phyloP scores from a whole-genome alignment of 2,797 vertebrate genomes.

The Amphiprion clarkii region DNA sequence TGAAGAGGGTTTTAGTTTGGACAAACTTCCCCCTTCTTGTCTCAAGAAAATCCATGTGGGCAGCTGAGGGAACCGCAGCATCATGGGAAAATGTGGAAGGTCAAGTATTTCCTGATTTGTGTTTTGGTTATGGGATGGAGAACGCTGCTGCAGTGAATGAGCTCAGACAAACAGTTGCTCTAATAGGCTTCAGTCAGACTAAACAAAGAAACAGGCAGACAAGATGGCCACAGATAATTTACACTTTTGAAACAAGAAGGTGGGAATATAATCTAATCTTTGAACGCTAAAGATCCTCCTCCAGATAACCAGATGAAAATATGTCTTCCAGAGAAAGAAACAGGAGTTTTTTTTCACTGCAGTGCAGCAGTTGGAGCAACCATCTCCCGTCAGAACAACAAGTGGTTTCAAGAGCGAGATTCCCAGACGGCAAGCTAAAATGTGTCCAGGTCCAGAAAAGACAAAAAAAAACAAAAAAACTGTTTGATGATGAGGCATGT shows the following conservation, averaged over 20 bases:
- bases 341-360: not conserved
- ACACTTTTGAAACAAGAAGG: not conserved
- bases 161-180: not conserved
- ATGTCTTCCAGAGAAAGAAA: not conserved
- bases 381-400: slow-evolving; percentile 37
- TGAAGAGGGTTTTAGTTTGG: no score
- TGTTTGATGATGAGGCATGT: slow-evolving; percentile 16
- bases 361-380: not conserved
- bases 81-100: slow-evolving; percentile 62
- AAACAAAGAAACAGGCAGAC: slow-evolving; percentile 26
- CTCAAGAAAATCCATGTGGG: slow-evolving; percentile 33
- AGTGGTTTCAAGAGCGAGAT: slow-evolving; percentile 38
- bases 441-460: not conserved
- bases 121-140: slow-evolving; percentile 3
- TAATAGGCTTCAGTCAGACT: not conserved
- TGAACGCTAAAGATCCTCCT: not conserved
- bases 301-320: not conserved
- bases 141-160: not conserved
- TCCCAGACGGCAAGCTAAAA: slow-evolving; percentile 28
- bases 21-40: slow-evolving; percentile 34
- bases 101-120: slow-evolving; percentile 22
- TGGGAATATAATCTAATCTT: not conserved
- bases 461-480: not conserved
- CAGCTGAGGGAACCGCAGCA: slow-evolving; percentile 19
- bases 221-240: slow-evolving; percentile 26